These are phyloP conservation scores for Amblyjoppa proteus DNA, from an alignment of 2,888 invertebrate species.

Conservation along the genomic window DNA sequence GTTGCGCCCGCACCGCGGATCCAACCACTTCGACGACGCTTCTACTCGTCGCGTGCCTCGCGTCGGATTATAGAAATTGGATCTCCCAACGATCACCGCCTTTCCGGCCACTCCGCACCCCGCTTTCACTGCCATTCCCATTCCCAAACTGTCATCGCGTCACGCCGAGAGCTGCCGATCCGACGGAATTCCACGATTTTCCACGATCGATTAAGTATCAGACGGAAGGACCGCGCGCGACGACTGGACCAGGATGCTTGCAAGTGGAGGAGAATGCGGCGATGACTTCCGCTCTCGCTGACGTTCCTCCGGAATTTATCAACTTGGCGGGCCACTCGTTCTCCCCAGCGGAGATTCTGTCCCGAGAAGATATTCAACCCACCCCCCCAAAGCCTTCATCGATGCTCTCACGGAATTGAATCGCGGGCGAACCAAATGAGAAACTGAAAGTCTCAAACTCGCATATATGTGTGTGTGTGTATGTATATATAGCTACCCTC, in stretches of 20 bases:
- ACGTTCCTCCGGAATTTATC: constrained; percentile 56
- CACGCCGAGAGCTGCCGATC: constrained; percentile 46
- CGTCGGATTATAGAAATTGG: constrained; percentile 67
- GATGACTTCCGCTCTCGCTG: constrained; percentile 43
- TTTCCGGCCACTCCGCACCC: constrained; percentile 4
- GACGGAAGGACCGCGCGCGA: constrained; percentile 1
- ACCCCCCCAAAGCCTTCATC: background rate
- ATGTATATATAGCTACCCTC: background rate
- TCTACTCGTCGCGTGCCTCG: constrained; percentile 49
- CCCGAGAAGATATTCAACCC: constrained; percentile 16
- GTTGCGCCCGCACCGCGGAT: constrained; percentile 42
- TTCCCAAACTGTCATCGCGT: constrained; percentile 63
- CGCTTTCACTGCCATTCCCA: background rate
- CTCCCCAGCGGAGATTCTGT: constrained; percentile 29
- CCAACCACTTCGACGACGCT: constrained; percentile 35
- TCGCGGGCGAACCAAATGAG: background rate
- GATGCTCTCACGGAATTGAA: constrained; percentile 35
- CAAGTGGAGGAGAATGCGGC: constrained; percentile 17
- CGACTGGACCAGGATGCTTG: background rate
- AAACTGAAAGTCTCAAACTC: constrained; percentile 23
- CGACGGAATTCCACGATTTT: constrained; percentile 59
- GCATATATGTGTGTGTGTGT: background rate
- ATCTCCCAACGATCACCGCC: constrained; percentile 35
- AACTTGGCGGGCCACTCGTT: constrained; percentile 31
- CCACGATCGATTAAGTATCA: constrained; percentile 65